Conservation (phyloP, 2,797 vertebrate genomes). For the Phataginus tricuspis region DNA sequence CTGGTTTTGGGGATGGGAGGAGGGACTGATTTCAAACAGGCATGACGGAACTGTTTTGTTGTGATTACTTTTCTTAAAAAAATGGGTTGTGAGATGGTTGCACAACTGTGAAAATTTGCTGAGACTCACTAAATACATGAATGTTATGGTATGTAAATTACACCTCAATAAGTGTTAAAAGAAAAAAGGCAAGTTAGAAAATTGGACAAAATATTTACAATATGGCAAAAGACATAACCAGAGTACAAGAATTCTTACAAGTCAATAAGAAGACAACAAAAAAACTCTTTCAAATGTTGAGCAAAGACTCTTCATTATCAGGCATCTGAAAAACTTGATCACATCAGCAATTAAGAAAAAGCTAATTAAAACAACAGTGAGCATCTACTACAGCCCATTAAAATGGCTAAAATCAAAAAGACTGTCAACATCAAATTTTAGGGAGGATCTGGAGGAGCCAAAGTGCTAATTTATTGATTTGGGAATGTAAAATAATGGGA, state of each 20-base stretch:
- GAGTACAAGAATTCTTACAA: constrained; percentile 20
- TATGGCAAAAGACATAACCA: not conserved
- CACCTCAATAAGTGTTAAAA: not conserved
- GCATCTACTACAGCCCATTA: not conserved
- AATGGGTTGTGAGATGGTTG: not conserved
- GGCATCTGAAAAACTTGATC: not conserved
- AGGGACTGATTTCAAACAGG: not conserved
- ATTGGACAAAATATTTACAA: constrained; percentile 23
- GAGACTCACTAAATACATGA: not conserved
- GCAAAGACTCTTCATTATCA: not conserved
- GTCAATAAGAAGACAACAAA: not conserved
- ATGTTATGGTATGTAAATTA: not conserved
- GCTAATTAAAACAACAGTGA: not conserved
- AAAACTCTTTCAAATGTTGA: not conserved
- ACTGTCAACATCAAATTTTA: not conserved
- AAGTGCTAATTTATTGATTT: not conserved
- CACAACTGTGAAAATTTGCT: not conserved
- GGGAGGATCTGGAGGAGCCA: not conserved
- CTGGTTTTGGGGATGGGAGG: not conserved
- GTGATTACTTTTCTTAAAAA: not conserved
- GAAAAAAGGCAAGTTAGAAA: not conserved
- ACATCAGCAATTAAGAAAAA: not conserved
- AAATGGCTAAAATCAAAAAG: constrained; percentile 4
- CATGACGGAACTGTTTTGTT: not conserved
- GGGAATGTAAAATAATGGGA: not conserved